Evolutionary conservation across 2,888 invertebrate genomes (phyloP).

Genomic region (Nesidiocoris tenuis): DNA sequence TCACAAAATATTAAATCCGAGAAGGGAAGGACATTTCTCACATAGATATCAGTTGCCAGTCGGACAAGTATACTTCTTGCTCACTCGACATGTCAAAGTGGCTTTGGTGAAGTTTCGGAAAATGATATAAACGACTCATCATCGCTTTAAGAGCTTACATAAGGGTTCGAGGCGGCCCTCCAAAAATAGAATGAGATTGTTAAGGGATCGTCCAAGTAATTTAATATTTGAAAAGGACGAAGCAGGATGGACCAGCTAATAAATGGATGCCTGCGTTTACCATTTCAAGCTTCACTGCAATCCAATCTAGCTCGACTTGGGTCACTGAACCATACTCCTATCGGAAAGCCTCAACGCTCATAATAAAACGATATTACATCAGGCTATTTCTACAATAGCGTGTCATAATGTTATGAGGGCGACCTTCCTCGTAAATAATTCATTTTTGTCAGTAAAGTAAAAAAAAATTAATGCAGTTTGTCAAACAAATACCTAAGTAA

Average conservation of each 20-base stretch:
- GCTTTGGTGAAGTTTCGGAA: neutral
- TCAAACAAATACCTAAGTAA: no score
- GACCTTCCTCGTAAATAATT: no score
- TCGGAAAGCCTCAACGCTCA: no score
- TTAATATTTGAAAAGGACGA: neutral
- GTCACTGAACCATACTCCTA: neutral
- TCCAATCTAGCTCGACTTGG: neutral
- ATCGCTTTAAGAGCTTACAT: neutral
- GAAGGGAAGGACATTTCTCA: neutral
- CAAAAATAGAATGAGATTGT: neutral
- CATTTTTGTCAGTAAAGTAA: no score
- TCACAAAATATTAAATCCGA: neutral
- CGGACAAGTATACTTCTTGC: neutral
- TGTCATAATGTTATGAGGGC: no score
- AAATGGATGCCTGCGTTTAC: neutral
- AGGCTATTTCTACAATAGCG: no score
- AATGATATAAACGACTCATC: neutral
- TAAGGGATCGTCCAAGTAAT: neutral
- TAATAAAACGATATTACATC: no score
- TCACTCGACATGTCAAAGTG: neutral
- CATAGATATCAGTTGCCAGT: neutral
- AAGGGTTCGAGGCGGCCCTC: neutral
- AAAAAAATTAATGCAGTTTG: no score
- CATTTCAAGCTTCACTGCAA: neutral
- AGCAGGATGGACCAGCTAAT: neutral